Base-by-base conservation (phyloP, 2,113 vertebrate species). In the Raja brachyura region DNA sequence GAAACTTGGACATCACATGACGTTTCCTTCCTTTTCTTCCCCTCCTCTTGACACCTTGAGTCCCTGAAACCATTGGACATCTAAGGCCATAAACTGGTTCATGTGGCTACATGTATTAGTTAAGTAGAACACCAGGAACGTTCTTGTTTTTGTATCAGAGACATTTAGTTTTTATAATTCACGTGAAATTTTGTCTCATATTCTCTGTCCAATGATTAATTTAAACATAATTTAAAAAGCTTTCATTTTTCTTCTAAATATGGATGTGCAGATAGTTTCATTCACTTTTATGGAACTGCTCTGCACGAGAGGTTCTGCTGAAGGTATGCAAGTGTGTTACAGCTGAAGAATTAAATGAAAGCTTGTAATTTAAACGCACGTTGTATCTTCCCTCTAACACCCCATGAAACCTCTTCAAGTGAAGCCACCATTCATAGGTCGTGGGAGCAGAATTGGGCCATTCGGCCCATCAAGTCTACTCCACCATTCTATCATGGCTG, bases 221-320 rank as follows among this genome's bases (percentile, higher is more conserved):
- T 86, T 86, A 59, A 59, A 59, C 25, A 59, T 9, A 13, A 61
- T 59, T 85, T 85, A 63, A n/a, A 18, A 31, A 31, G 25, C 81
- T 86, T 86, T 86, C 56, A 86, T 86, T 88, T 88, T 66, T 28
- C 14, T 88, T 88, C 63, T 88, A 88, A 88, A 88, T 66, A 63
- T 66, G 14, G 1, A 66, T 33, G 59, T 88, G 25, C 31, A 7
- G 83, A 66, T 56, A 63, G 83, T 88, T 66, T 3, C 28, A 88
- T 63, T 31, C 28, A 88, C 20, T 88, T 22, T 31, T 31, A n/a
- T 7, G 1, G 18, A 88, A 66, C 31, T n/a, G 20, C 83, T 16
- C 59, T 88, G n/a, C 31, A 33, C 14, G 3, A 14, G n/a, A 13
- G 25, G 14, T 31, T 88, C 59, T 88, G 83, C 13, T 31, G 5